Conservation (phyloP, 1,140 invertebrate species). For the Panulirus ornatus region DNA sequence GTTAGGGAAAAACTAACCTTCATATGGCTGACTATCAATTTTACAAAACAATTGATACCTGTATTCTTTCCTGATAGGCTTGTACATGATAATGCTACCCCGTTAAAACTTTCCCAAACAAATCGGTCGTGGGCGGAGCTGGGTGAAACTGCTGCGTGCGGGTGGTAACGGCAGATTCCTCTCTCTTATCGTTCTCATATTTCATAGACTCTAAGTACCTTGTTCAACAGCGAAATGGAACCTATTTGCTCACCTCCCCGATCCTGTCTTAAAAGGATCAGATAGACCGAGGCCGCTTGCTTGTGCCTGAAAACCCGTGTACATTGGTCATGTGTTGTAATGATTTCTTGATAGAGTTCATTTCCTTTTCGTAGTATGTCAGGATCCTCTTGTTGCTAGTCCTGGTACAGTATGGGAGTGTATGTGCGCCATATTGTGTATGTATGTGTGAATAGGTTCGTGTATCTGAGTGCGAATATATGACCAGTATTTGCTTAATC, state of each 20-base stretch:
- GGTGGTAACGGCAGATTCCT: conserved; percentile 16
- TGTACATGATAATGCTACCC: not conserved
- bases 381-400: too few species aligned
- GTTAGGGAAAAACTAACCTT: too few species aligned
- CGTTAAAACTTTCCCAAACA: not conserved
- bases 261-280: not conserved
- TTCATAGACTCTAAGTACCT: conserved; percentile 53
- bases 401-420: too few species aligned
- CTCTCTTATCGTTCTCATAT: conserved; percentile 54
- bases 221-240: conserved; percentile 50
- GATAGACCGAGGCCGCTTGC: not conserved
- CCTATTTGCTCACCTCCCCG: conserved; percentile 12
- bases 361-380: too few species aligned
- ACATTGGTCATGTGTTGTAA: not conserved
- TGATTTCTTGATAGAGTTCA: too few species aligned
- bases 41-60: too few species aligned
- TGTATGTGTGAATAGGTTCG: too few species aligned
- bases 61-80: too few species aligned
- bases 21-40: too few species aligned
- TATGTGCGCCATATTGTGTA: too few species aligned
- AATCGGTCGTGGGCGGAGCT: not conserved
- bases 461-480: too few species aligned
- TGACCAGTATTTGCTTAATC: too few species aligned
- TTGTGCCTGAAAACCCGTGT: not conserved
- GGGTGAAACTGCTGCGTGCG: not conserved